phyloP scores from a whole-genome alignment of 1,140 invertebrate genomes.

The Drosophila truncata region DNA sequence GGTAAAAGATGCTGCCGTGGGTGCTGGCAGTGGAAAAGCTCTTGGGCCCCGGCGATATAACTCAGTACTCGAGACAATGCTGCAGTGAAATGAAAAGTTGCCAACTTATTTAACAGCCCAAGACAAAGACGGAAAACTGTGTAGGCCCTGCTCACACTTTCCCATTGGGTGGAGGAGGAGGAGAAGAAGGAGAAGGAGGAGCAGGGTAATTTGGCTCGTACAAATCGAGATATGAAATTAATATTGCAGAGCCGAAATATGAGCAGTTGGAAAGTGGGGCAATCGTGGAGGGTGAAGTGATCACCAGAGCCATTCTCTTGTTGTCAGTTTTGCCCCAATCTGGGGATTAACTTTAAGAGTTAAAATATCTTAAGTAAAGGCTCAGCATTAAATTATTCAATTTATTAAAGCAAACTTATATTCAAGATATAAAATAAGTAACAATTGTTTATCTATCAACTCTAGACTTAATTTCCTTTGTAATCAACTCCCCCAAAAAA shows the following conservation, averaged over 20 bases:
- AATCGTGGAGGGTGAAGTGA: neutral
- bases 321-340: neutral
- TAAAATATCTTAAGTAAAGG: neutral
- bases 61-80: slow-evolving; percentile 64
- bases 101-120: slow-evolving; percentile 57
- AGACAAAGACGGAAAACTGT: slow-evolving; percentile 51
- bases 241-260: slow-evolving; percentile 40
- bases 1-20: slow-evolving; percentile 34
- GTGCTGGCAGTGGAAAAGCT: slow-evolving; percentile 33
- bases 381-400: neutral
- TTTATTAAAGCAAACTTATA: too few species aligned
- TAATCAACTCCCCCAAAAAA: neutral
- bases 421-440: neutral
- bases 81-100: slow-evolving; percentile 74
- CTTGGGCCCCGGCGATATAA: slow-evolving; percentile 27
- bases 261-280: slow-evolving; percentile 29
- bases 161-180: neutral
- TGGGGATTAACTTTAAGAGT: neutral
- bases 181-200: neutral
- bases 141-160: slow-evolving; percentile 37
- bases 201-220: slow-evolving; percentile 66
- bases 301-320: neutral
- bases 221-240: slow-evolving; percentile 61
- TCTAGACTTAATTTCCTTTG: neutral
- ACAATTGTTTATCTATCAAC: neutral